A percentile compares a stretch with the other conserved stretches of the same genome.
These are phyloP conservation scores for Neosilurus hyrtlii DNA, from an alignment of 2,797 vertebrate species.

Conservation along the genomic window DNA sequence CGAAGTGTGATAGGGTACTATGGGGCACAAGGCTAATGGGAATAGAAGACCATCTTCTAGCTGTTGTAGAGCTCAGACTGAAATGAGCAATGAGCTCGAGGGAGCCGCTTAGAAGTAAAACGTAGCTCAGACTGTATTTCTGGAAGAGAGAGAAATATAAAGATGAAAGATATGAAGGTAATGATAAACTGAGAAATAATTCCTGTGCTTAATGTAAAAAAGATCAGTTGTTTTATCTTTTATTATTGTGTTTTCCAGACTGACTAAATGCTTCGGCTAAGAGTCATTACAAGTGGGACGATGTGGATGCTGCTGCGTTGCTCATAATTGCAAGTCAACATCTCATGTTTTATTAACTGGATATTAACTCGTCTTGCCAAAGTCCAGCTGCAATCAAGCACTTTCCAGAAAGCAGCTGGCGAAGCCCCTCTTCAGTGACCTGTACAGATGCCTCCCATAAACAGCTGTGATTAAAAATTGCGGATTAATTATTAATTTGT, in stretches of 20 bases:
- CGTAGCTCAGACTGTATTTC: not conserved
- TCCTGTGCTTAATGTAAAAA: not conserved
- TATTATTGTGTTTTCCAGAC: not conserved
- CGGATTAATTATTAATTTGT: slow-evolving; percentile 10
- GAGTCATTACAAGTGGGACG: not conserved
- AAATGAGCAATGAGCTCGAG: slow-evolving; percentile 26
- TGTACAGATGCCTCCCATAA: slow-evolving; percentile 21
- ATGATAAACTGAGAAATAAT: slow-evolving; percentile 1
- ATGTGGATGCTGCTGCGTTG: not conserved
- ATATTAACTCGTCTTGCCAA: not conserved
- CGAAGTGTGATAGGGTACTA: slow-evolving; percentile 58
- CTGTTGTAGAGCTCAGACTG: slow-evolving; percentile 48
- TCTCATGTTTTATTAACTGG: slow-evolving; percentile 10
- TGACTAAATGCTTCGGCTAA: too few species aligned
- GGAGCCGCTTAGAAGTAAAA: slow-evolving; percentile 23
- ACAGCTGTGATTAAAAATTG: not conserved
- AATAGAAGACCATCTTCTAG: slow-evolving; percentile 51
- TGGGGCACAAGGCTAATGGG: slow-evolving; percentile 50
- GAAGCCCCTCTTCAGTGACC: slow-evolving; percentile 9
- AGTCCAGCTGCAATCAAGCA: slow-evolving; percentile 3
- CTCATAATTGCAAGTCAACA: slow-evolving; percentile 5
- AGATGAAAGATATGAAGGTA: not conserved
- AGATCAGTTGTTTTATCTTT: not conserved
- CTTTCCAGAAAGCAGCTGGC: slow-evolving; percentile 16
- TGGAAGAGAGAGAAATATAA: not conserved